Percentiles rank a stretch among this genome's conserved stretches.
These are phyloP conservation scores for Belonocnema kinseyi DNA, from an alignment of 1,140 invertebrate species.

Conservation along the genomic window DNA sequence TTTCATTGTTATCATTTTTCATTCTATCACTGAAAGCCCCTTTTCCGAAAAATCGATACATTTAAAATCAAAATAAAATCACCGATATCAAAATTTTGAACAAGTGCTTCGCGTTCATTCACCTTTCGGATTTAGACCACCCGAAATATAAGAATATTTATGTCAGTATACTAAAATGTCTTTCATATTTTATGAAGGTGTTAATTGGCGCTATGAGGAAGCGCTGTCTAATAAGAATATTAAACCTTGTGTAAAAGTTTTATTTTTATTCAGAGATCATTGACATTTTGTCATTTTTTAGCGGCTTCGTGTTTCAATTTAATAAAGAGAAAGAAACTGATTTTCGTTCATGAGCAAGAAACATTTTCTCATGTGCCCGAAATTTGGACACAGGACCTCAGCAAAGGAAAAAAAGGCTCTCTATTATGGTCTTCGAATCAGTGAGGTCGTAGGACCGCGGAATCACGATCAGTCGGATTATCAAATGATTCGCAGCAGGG, in stretches of 20 bases:
- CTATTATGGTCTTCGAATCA: conserved; percentile 42
- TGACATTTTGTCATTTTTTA: not conserved
- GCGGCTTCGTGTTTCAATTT: not conserved
- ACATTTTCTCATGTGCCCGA: not conserved
- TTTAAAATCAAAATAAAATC: not conserved
- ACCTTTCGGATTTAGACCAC: not conserved
- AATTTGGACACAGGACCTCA: not conserved
- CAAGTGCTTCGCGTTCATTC: not conserved
- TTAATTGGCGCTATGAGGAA: conserved; percentile 4
- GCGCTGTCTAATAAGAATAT: not conserved
- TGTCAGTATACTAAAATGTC: conserved; percentile 3
- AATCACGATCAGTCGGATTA: conserved; percentile 55
- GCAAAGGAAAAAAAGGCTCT: conserved; percentile 1
- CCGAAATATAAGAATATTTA: conserved; percentile 3
- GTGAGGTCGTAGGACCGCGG: conserved; percentile 48
- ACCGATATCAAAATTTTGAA: not conserved
- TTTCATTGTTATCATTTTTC: not conserved
- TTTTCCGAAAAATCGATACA: not conserved
- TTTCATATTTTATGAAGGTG: not conserved
- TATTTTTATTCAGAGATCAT: not conserved
- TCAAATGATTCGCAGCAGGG: conserved; percentile 54
- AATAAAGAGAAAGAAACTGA: not conserved
- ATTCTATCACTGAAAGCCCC: not conserved
- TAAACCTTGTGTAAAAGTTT: not conserved
- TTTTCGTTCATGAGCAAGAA: not conserved